These are phyloP conservation scores for Myanophis thanlyinensis DNA, from an alignment of 2,113 vertebrate species.

Conservation along the genomic window DNA sequence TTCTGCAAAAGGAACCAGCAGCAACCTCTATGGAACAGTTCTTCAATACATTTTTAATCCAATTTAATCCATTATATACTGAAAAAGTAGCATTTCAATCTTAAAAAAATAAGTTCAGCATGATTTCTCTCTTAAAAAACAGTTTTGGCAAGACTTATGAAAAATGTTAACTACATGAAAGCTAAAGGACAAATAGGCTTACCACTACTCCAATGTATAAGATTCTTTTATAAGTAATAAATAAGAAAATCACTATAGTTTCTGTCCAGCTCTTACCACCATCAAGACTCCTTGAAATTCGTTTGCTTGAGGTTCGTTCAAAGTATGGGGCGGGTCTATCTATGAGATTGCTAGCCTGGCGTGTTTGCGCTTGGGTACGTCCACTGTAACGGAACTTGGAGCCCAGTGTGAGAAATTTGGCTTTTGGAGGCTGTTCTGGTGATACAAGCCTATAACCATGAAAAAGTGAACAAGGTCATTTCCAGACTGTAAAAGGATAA, in stretches of 20 bases:
- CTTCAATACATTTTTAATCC: not conserved
- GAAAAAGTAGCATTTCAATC: not conserved
- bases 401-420: slow-evolving; percentile 83
- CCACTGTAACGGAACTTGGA: slow-evolving; percentile 90
- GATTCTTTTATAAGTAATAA: not conserved
- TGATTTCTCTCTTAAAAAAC: not conserved
- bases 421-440: slow-evolving; percentile 83
- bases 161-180: not conserved
- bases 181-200: not conserved
- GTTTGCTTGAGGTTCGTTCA: slow-evolving; percentile 81
- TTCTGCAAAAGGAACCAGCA: not conserved
- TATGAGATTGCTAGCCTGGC: slow-evolving; percentile 83
- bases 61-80: not conserved
- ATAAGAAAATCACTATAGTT: not conserved
- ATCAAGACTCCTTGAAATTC: slow-evolving; percentile 81
- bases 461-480: not conserved
- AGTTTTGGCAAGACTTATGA: not conserved
- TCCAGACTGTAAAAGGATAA: not conserved
- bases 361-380: slow-evolving; percentile 83
- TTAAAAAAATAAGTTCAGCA: not conserved
- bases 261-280: slow-evolving; percentile 69
- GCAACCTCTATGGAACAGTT: not conserved
- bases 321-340: slow-evolving; percentile 82
- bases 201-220: not conserved
- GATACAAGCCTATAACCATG: slow-evolving; percentile 72